Conservation (phyloP, 2,888 invertebrate genomes). For the Ecliptopera silaceata region DNA sequence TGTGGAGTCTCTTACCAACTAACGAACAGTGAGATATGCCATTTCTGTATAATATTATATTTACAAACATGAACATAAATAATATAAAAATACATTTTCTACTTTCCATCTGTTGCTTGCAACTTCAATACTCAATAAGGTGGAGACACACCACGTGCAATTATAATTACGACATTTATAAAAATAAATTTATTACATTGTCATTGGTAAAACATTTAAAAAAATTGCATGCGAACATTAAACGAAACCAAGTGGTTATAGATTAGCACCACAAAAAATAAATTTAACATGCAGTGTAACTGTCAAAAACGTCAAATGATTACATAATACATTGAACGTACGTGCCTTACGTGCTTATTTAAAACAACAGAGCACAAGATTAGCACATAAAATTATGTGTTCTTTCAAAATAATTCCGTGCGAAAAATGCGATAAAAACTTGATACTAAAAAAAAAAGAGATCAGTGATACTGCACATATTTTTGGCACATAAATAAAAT, state of each 20-base stretch:
- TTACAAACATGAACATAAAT: constrained; percentile 80
- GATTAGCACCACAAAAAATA: constrained; percentile 54
- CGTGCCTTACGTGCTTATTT: constrained; percentile 11
- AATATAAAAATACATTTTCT: constrained; percentile 77
- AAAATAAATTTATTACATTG: constrained; percentile 1
- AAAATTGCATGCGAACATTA: not conserved
- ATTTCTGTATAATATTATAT: constrained; percentile 72
- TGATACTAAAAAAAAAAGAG: constrained; percentile 25
- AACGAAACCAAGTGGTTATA: constrained; percentile 19
- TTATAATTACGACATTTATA: not conserved
- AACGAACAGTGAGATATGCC: constrained; percentile 80
- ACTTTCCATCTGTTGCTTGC: constrained; percentile 43
- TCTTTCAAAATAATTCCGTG: not conserved
- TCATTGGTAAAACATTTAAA: not conserved
- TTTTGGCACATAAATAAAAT: constrained; percentile 37
- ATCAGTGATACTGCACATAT: constrained; percentile 34
- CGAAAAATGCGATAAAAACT: constrained; percentile 2
- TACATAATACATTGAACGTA: constrained; percentile 6
- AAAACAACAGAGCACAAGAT: not conserved
- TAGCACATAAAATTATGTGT: not conserved
- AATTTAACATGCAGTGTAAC: constrained; percentile 14
- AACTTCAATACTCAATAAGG: constrained; percentile 7
- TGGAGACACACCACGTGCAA: constrained; percentile 36
- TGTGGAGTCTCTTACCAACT: constrained; percentile 67
- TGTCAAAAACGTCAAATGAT: constrained; percentile 22